Conservation (phyloP, 2,113 vertebrate species). For the Tonatia bakeri region DNA sequence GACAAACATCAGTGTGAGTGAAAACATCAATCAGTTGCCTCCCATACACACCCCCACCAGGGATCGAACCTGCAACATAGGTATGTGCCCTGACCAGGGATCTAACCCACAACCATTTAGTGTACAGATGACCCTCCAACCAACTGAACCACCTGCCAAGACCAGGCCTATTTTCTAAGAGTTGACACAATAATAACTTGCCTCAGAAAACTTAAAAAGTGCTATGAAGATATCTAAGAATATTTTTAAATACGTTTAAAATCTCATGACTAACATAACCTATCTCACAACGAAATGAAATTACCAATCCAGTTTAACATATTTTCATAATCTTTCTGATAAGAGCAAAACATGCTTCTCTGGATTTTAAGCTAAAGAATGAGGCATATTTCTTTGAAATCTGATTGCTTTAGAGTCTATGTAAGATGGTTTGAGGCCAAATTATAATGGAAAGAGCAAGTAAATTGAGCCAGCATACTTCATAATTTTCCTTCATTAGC, state of each 20-base stretch:
- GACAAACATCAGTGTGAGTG: neutral
- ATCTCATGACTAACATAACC: neutral
- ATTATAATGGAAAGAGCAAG: slow-evolving; percentile 64
- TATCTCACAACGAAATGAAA: neutral
- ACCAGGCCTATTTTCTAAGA: neutral
- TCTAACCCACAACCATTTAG: neutral
- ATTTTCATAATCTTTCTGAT: slow-evolving; percentile 30
- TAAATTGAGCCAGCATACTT: slow-evolving; percentile 66
- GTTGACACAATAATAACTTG: neutral
- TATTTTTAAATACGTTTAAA: neutral
- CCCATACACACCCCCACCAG: no score
- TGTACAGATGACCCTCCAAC: neutral
- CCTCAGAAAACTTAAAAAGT: neutral
- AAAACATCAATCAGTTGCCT: neutral
- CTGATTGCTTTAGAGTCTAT: slow-evolving; percentile 54
- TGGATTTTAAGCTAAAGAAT: slow-evolving; percentile 14
- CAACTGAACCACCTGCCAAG: neutral
- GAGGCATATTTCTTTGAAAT: slow-evolving; percentile 61
- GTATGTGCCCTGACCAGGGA: neutral
- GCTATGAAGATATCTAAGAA: neutral
- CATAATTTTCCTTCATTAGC: slow-evolving; percentile 73
- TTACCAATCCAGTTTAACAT: neutral
- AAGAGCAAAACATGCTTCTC: slow-evolving; percentile 19
- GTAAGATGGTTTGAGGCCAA: slow-evolving; percentile 62
- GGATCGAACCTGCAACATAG: no score